phyloP scores from a whole-genome alignment of 2,113 vertebrate genomes.

The Prunella himalayana region DNA sequence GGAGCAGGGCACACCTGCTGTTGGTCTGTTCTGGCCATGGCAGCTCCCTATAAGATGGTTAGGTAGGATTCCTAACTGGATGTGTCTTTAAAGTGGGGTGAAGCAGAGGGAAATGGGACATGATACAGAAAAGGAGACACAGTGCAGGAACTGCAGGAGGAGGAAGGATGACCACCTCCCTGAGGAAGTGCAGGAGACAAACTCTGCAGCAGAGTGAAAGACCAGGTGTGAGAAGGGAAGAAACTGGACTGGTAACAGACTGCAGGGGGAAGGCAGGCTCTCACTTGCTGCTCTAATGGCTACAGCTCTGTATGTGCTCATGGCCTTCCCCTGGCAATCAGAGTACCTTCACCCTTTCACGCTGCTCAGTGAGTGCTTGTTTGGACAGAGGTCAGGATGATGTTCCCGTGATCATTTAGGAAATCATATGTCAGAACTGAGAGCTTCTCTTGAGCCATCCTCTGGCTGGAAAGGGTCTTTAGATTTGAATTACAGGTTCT shows the following conservation, averaged over 20 bases:
- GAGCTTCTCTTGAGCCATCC: not conserved
- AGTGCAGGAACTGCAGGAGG: not conserved
- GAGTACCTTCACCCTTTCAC: accelerated
- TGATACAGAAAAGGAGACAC: not conserved
- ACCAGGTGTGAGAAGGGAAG: not conserved
- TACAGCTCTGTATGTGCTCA: accelerated
- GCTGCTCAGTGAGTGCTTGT: not conserved
- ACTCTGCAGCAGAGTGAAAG: not conserved
- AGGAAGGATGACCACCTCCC: not conserved
- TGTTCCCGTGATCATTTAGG: accelerated
- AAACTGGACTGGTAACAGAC: not conserved
- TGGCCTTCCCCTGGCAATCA: not conserved
- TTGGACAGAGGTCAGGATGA: not conserved
- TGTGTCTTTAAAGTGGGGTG: not conserved
- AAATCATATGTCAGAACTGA: not conserved
- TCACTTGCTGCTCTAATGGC: accelerated
- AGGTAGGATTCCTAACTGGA: not conserved
- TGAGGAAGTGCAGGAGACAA: not conserved
- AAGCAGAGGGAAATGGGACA: not conserved
- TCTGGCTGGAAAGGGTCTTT: not conserved
- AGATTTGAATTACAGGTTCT: not conserved
- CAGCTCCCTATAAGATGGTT: not conserved
- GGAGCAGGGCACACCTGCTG: not conserved
- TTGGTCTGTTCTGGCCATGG: not conserved
- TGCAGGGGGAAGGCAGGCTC: not conserved